A percentile compares a stretch with the other conserved stretches of the same genome.
These are phyloP conservation scores for Centroberyx gerrardi DNA, from an alignment of 2,797 vertebrate species.

Conservation along the genomic window DNA sequence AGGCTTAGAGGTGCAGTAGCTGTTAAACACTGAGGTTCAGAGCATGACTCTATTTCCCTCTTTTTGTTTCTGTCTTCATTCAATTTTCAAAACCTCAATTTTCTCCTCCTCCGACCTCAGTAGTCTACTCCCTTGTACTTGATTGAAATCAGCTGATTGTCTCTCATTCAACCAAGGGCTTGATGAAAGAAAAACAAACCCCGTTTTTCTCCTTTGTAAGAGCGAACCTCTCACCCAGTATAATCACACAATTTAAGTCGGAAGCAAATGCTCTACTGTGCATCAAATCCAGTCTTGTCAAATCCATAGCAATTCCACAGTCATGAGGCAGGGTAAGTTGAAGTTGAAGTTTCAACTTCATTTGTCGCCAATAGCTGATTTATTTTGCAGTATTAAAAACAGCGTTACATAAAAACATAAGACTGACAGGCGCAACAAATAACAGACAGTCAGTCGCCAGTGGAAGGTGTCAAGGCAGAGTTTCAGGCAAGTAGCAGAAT, in stretches of 20 bases:
- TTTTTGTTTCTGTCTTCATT: conserved; percentile 23
- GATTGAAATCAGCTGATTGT: conserved; percentile 12
- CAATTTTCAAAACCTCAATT: conserved; percentile 13
- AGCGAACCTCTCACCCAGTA: background rate
- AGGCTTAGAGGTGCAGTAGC: conserved; percentile 35
- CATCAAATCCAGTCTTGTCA: too few relatives aligned
- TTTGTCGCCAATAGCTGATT: background rate
- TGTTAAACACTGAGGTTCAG: conserved; percentile 38
- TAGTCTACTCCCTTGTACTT: background rate
- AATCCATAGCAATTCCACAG: too few relatives aligned
- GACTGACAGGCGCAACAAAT: background rate
- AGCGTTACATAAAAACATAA: conserved; percentile 12
- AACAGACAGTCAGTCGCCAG: too few relatives aligned
- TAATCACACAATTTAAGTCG: background rate
- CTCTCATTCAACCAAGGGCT: background rate
- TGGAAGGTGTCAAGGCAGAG: conserved; percentile 9
- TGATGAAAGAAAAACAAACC: background rate
- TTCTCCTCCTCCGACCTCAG: background rate
- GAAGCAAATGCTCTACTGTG: background rate
- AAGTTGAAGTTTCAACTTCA: background rate
- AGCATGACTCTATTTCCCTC: conserved; percentile 22
- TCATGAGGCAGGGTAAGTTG: background rate
- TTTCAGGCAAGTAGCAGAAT: conserved; percentile 33
- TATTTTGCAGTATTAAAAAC: conserved; percentile 4
- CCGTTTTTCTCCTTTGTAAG: background rate